Conservation (phyloP, 64 coral and sea anemone genomes). For the Astreopora myriophthalma region DNA sequence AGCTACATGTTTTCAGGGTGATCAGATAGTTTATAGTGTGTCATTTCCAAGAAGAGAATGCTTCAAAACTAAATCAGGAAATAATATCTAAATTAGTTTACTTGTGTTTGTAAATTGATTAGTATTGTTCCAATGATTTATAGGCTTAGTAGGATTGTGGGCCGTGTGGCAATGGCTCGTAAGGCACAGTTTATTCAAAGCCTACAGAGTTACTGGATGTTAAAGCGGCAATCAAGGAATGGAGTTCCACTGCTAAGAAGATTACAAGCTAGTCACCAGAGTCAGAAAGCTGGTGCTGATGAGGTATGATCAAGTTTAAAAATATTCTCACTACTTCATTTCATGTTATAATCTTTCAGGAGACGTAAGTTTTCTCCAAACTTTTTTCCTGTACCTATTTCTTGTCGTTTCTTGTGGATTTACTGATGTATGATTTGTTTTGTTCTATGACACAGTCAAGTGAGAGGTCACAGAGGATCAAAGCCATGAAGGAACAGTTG, state of each 20-base stretch:
- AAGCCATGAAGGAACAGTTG: slow-evolving; percentile 97
- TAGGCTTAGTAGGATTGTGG: slow-evolving; percentile 97
- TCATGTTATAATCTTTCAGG: not conserved
- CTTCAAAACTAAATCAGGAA: no score
- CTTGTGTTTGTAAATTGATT: no score
- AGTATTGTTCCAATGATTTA: not conserved
- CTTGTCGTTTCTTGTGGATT: not conserved
- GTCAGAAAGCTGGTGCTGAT: slow-evolving; percentile 88
- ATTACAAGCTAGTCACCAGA: slow-evolving; percentile 94
- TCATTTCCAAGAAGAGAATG: no score
- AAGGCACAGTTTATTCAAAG: slow-evolving; percentile 97
- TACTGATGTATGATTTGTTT: not conserved
- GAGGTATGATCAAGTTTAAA: slow-evolving; percentile 56
- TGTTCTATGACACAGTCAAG: slow-evolving; percentile 48
- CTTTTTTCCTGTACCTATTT: no score
- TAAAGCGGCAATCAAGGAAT: slow-evolving; percentile 99
- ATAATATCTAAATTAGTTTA: no score
- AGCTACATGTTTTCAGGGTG: no score
- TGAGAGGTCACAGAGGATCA: slow-evolving; percentile 94
- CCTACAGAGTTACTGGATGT: slow-evolving; percentile 98
- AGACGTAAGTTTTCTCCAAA: not conserved
- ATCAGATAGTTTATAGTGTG: no score
- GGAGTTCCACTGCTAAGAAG: slow-evolving; percentile 91
- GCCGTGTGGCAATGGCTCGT: slow-evolving; percentile 91
- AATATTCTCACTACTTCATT: not conserved